Evolutionary conservation across 2,888 invertebrate genomes (phyloP).

Genomic region (Agrilus cyanescens): DNA sequence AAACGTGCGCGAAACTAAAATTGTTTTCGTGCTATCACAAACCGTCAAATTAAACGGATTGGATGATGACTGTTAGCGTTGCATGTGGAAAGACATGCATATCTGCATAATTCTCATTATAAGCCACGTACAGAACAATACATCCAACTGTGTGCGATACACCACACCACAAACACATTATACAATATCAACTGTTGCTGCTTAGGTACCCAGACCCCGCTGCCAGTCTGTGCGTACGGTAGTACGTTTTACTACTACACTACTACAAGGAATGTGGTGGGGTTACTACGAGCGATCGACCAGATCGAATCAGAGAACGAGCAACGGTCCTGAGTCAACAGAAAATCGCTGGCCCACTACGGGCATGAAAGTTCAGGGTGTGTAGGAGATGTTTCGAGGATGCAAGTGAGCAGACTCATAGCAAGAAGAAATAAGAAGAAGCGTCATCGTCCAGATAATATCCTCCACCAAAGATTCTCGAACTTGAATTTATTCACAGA

Average conservation of each 20-base stretch:
- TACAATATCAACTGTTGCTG: slow-evolving; percentile 12
- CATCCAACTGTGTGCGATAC: not conserved
- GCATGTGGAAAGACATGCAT: no score
- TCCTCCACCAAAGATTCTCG: no score
- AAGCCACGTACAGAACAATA: no score
- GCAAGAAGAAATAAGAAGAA: no score
- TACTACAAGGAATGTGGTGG: slow-evolving; percentile 32
- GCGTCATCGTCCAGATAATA: no score
- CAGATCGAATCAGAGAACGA: slow-evolving; percentile 14
- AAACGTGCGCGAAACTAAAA: no score
- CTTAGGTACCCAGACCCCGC: slow-evolving; percentile 1
- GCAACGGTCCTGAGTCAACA: slow-evolving; percentile 13
- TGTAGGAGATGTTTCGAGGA: slow-evolving; percentile 31
- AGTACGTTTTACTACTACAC: slow-evolving; percentile 23
- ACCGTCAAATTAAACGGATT: no score
- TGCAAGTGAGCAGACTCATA: slow-evolving; percentile 19
- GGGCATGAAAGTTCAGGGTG: slow-evolving; percentile 33
- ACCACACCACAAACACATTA: not conserved
- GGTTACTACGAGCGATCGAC: slow-evolving; percentile 31
- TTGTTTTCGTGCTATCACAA: no score
- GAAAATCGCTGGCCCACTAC: slow-evolving; percentile 20
- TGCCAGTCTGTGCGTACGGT: slow-evolving; percentile 17
- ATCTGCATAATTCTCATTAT: no score
- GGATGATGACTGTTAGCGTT: no score
- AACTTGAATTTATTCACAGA: no score